Base-by-base conservation (phyloP, 2,113 vertebrate species). In the Urocitellus parryii region DNA sequence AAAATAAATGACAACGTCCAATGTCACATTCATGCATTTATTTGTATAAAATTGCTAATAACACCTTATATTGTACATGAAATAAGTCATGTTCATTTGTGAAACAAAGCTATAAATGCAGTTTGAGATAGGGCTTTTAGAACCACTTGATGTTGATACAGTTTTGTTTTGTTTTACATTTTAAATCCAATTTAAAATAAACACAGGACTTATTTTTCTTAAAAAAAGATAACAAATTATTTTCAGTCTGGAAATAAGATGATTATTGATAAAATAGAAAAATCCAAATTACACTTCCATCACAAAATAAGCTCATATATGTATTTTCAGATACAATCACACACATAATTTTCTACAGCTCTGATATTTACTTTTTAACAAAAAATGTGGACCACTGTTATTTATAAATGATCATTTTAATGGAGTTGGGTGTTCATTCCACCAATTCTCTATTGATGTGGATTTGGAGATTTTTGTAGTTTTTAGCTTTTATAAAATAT, bases 1-100 rank as follows among this genome's bases (percentile, higher is more conserved):
- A 29, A 96, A 95, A 81, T 39, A 90, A 79, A 73, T 91, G 72
- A 76, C 34, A 42, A 73, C 81, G 9, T 70, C 39, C n/a, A 86
- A 53, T 84, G 20, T 93, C 76, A 90, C 48, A 78, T 56, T 86
- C 2, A 74, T 67, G 18, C 14, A 29, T 34, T 72, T 27, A 37
- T 86, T n/a, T 42, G 25, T 67, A 77, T 80, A 39, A 81, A 82
- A 70, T 67, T 85, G 18, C 58, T 87, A 79, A 77, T 85, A 70
- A 34, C 20, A 42, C 53, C 37, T 58, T 79, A 89, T 61, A 29
- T 77, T 84, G 5, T 63, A 37, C 25, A 48, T 4, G 5, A 93
- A 72, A 34, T 48, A 45, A 63, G 29, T 56, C 74, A 77, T 45
- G 82, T 94, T 74, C 48, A 37, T n/a, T 96, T 58, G 37, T 88